Evolutionary conservation across 2,797 vertebrate genomes (phyloP).

Genomic region (Ceyx erithaca): DNA sequence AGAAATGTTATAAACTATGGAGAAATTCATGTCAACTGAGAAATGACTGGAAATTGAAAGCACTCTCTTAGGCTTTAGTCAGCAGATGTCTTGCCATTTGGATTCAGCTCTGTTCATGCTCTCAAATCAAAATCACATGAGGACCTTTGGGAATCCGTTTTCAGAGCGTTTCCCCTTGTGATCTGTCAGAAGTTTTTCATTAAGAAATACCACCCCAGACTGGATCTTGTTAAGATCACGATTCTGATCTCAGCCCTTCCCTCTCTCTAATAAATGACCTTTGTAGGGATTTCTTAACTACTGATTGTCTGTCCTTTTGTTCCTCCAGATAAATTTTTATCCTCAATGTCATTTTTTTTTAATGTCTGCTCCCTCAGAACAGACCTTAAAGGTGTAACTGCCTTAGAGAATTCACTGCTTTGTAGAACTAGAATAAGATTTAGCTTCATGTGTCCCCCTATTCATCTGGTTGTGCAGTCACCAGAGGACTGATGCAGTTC

Average conservation of each 20-base stretch:
- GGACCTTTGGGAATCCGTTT: slow-evolving; percentile 26
- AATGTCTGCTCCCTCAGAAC: background rate
- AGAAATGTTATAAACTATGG: background rate
- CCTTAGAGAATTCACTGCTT: background rate
- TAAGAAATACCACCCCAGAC: slow-evolving; percentile 32
- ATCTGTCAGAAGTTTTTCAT: slow-evolving; percentile 60
- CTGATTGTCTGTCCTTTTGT: background rate
- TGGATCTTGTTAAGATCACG: slow-evolving; percentile 32
- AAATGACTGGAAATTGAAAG: slow-evolving; percentile 35
- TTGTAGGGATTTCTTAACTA: slow-evolving; percentile 37
- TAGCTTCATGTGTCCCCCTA: rapidly evolving
- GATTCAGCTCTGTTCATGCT: slow-evolving; percentile 16
- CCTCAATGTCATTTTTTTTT: background rate
- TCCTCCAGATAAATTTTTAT: background rate
- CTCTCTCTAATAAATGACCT: slow-evolving; percentile 34
- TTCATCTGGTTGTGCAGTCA: background rate
- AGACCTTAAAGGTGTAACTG: background rate
- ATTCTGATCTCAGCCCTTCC: slow-evolving; percentile 11
- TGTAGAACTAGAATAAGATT: background rate
- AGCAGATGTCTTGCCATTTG: slow-evolving; percentile 66
- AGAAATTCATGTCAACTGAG: slow-evolving; percentile 9
- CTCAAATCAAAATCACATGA: slow-evolving; percentile 64
- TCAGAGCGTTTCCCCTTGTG: background rate
- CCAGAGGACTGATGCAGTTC: background rate
- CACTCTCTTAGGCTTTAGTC: background rate